Evolutionary conservation across 2,797 vertebrate species (phyloP).

Genomic region (Schizopygopsis pylzovi): DNA sequence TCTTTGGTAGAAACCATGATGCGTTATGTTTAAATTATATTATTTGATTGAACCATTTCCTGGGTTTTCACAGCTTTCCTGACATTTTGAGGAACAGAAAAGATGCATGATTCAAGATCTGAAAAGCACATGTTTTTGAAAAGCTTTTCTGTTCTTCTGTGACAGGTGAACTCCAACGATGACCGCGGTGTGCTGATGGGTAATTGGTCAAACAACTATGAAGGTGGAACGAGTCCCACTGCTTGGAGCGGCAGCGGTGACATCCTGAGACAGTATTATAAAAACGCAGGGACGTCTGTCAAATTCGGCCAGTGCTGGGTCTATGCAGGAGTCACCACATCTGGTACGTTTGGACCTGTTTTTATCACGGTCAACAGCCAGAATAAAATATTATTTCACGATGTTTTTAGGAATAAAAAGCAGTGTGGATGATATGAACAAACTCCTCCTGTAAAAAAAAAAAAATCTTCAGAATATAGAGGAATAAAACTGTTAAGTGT

Average conservation of each 20-base stretch:
- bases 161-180: slow-evolving; percentile 85
- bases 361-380: not conserved
- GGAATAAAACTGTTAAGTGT: too few species aligned
- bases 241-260: slow-evolving; percentile 89
- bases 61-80: not conserved
- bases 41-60: not conserved
- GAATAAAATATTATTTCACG: too few species aligned
- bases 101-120: not conserved
- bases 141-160: not conserved
- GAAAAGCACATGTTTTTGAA: not conserved
- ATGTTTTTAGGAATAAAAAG: not conserved
- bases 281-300: slow-evolving; percentile 72
- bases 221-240: slow-evolving; percentile 80
- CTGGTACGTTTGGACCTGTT: slow-evolving; percentile 67
- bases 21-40: not conserved
- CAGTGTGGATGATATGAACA: not conserved
- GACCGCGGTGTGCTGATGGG: slow-evolving; percentile 86
- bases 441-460: too few species aligned
- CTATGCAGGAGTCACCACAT: slow-evolving; percentile 84
- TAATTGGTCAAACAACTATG: slow-evolving; percentile 87
- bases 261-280: slow-evolving; percentile 82
- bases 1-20: too few species aligned
- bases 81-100: not conserved
- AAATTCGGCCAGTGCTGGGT: slow-evolving; percentile 92
- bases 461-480: too few species aligned